Conservation (phyloP, 2,888 invertebrate genomes). For the Frankliniella fusca region DNA sequence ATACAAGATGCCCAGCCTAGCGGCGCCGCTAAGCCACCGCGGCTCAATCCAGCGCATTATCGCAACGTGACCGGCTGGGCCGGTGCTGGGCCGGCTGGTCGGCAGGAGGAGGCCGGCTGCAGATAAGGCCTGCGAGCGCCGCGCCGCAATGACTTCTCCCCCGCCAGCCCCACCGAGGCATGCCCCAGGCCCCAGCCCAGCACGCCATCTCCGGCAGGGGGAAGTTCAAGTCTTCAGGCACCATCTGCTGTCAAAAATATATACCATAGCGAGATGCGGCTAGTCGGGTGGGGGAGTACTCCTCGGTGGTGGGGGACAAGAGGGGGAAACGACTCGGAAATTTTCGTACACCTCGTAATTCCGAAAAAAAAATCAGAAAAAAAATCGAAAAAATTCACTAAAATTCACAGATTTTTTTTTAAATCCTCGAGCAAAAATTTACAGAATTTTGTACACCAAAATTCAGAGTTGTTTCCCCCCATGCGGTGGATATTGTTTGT, state of each 20-base stretch:
- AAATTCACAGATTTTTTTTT: too few relatives aligned
- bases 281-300: background rate
- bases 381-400: too few relatives aligned
- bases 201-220: too few relatives aligned
- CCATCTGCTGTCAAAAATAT: background rate
- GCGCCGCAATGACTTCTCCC: background rate
- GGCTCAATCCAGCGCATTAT: background rate
- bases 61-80: background rate
- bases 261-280: background rate
- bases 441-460: too few relatives aligned
- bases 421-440: too few relatives aligned
- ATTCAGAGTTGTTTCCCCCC: too few relatives aligned
- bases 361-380: too few relatives aligned
- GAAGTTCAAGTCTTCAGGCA: background rate
- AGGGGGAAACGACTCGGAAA: too few relatives aligned
- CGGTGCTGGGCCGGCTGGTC: background rate
- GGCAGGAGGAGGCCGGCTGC: background rate
- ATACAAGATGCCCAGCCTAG: background rate
- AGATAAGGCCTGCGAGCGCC: background rate
- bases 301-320: too few relatives aligned
- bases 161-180: background rate
- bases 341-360: too few relatives aligned
- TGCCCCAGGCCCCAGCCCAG: background rate
- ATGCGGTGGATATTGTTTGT: too few relatives aligned
- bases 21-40: background rate